These are phyloP conservation scores for Venusia cambrica DNA, from an alignment of 2,888 invertebrate species.

Conservation along the genomic window DNA sequence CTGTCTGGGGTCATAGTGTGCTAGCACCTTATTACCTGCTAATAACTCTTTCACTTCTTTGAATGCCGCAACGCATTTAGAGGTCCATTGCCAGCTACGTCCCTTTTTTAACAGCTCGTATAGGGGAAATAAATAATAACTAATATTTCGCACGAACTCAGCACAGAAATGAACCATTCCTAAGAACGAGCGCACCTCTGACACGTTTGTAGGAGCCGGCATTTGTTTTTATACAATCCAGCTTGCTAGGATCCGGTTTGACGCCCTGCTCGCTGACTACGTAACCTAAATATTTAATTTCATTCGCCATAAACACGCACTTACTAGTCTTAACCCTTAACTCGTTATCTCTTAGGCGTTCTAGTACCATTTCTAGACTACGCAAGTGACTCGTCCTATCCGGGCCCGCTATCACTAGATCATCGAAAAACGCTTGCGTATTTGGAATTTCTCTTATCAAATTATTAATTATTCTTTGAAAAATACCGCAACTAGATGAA, in stretches of 20 bases:
- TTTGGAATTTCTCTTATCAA: slow-evolving; percentile 3
- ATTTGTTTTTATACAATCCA: no score
- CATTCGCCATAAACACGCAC: slow-evolving; percentile 12
- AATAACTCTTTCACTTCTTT: no score
- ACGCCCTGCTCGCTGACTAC: slow-evolving; percentile 11
- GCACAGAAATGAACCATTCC: slow-evolving; percentile 23
- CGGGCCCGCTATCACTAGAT: slow-evolving; percentile 11
- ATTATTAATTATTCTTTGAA: slow-evolving; percentile 8
- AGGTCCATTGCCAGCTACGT: no score
- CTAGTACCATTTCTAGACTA: slow-evolving; percentile 1
- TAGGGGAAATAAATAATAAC: no score
- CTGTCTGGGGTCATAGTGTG: slow-evolving; percentile 27
- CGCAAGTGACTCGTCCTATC: neutral
- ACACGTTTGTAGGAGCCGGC: neutral
- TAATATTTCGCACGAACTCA: slow-evolving; percentile 23
- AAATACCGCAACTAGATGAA: slow-evolving; percentile 1
- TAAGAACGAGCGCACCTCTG: slow-evolving; percentile 21
- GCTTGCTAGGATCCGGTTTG: slow-evolving; percentile 7
- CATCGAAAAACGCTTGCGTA: slow-evolving; percentile 14
- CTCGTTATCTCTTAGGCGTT: slow-evolving; percentile 2
- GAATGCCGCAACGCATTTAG: no score
- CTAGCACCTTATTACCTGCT: slow-evolving; percentile 16
- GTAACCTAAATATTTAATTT: slow-evolving; percentile 17
- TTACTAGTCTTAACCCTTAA: slow-evolving; percentile 17
- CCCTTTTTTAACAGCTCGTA: no score